Evolutionary conservation across 2,888 invertebrate genomes (phyloP), one percentile per base, ranked within the genome.

Genomic region (Agrotis puta): DNA sequence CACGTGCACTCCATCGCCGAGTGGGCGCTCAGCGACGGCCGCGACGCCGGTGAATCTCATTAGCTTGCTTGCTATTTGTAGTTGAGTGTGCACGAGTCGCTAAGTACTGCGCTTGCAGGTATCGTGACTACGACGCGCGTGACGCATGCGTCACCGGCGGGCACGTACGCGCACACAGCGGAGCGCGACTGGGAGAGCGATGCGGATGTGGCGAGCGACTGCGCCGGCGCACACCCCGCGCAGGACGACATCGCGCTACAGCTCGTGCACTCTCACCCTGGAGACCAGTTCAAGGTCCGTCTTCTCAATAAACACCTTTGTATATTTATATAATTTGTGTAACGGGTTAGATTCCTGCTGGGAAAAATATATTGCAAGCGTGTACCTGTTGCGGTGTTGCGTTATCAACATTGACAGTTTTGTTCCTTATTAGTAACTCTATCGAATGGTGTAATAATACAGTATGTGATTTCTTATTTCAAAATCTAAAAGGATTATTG

Each of bases 111-210:
- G 3, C 22, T 63, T 62, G 62, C 87, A 92, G 97, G 97, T 0
- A 91, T 97, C n/a, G 98, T 98, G 27, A 98, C 98, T 14, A 98
- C 97, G 2, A 97, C 98, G 0, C 96, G 98, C 68, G 97, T 98
- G 1, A 98, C 98, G 0, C 98, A 98, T 90, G 98, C 98, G 6
- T 98, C 98, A 0, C 98, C 98, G 0, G 97, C 97, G 0, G 97
- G 97, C 1, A 93, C 96, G 0, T 98, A 97, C 90, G 97, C 98
- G 0, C 97, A 97, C 88, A 93, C 96, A 0, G 97, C 98, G 0
- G 92, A 97, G 80, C 96, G 98, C 51, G 96, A 97, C 88, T 98
- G 98, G 98, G 98, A 98, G 93, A 97, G 95, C 85, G 98, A 98
- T 90, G 95, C 94, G 0, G 96, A 97, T 64, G 94, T 97, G 7